phyloP scores from a whole-genome alignment of 2,888 invertebrate genomes.

The Thera britannica region DNA sequence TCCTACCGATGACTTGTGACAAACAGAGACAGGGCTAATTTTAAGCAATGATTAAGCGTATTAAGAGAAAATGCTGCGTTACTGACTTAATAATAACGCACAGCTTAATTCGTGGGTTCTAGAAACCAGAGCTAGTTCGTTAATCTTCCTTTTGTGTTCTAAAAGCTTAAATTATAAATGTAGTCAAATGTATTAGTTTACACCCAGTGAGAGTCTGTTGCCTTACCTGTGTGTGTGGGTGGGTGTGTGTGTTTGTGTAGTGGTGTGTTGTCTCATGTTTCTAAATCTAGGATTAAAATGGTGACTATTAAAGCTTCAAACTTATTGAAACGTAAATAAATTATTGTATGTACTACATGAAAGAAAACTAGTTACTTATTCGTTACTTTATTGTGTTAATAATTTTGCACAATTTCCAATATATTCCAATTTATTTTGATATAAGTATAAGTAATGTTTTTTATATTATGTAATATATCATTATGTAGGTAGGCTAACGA shows the following conservation, averaged over 20 bases:
- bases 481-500: slow-evolving; percentile 17
- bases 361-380: no score
- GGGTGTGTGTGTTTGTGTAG: background rate
- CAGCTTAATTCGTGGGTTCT: background rate
- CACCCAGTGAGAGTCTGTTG: slow-evolving; percentile 13
- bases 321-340: background rate
- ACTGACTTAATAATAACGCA: background rate
- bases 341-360: background rate
- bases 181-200: background rate
- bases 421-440: background rate
- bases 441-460: background rate
- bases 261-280: background rate
- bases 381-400: background rate
- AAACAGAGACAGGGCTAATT: no score
- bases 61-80: no score
- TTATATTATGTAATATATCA: slow-evolving; percentile 3
- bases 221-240: slow-evolving; percentile 8
- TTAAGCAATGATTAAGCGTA: no score
- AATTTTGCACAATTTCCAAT: slow-evolving; percentile 15
- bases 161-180: slow-evolving; percentile 10
- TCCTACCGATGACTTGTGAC: no score
- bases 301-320: background rate
- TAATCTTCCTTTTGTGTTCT: background rate
- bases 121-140: background rate
- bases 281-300: background rate